Evolutionary conservation across 2,797 vertebrate species (phyloP).

Genomic region (Microchirus variegatus): DNA sequence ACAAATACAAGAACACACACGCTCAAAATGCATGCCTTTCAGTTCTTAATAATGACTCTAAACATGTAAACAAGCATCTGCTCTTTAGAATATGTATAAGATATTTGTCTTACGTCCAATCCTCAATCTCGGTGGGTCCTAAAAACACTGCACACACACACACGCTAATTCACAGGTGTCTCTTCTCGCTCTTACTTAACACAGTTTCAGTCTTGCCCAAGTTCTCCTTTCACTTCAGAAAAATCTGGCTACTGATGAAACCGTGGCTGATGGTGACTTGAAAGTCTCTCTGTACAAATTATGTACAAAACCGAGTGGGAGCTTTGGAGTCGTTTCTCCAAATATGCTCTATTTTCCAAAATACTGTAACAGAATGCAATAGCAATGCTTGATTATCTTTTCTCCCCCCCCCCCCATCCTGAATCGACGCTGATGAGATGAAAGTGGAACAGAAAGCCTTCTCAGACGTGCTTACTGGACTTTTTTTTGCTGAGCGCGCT

Average conservation of each 20-base stretch:
- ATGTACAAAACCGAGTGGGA: constrained; percentile 59
- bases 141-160: no score
- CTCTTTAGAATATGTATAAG: no score
- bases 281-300: constrained; percentile 63
- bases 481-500: constrained; percentile 65
- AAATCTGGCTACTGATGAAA: constrained; percentile 80
- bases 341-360: constrained; percentile 16
- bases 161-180: constrained; percentile 44
- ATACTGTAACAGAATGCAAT: constrained; percentile 13
- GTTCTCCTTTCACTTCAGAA: constrained; percentile 88
- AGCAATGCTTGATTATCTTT: constrained; percentile 7
- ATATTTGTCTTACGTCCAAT: no score
- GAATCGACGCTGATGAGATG: constrained; percentile 37
- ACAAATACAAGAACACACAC: no score
- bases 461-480: constrained; percentile 26
- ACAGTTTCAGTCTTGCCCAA: constrained; percentile 82
- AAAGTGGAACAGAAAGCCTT: constrained; percentile 56
- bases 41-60: no score
- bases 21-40: no score
- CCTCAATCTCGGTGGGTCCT: no score
- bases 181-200: constrained; percentile 70
- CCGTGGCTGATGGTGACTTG: constrained; percentile 58
- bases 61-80: no score
- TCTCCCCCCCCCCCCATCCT: constrained; percentile 32
- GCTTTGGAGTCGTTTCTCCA: constrained; percentile 58